phyloP scores from a whole-genome alignment of 2,113 vertebrate species.

The Odocoileus hemionus region DNA sequence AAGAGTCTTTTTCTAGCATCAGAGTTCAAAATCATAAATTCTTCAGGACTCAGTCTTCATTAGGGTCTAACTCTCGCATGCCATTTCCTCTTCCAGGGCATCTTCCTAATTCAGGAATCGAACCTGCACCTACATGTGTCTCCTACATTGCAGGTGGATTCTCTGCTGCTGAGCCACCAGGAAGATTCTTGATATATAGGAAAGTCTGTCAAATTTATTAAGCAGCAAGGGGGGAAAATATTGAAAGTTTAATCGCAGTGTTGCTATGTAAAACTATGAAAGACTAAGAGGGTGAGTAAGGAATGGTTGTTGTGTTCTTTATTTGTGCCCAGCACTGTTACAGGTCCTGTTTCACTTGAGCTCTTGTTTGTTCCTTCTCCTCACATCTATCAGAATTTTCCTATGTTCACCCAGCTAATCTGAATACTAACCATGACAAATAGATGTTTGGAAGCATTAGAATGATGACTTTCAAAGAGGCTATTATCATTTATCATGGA shows the following conservation, averaged over 20 bases:
- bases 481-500: constrained; percentile 70
- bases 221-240: not conserved
- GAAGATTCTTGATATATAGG: not conserved
- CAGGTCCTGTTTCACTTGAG: not conserved
- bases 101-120: not conserved
- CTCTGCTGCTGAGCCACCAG: not conserved
- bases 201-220: constrained; percentile 7
- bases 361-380: not conserved
- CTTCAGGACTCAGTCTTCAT: not conserved
- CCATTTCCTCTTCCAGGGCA: not conserved
- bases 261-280: not conserved
- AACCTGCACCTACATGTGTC: not conserved
- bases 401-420: constrained; percentile 46
- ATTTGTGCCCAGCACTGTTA: not conserved
- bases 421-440: constrained; percentile 65
- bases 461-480: constrained; percentile 65
- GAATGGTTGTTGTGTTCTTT: not conserved
- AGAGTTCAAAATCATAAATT: not conserved
- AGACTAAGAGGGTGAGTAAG: not conserved
- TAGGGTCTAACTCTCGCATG: not conserved
- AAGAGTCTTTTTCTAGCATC: not conserved
- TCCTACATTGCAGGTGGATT: not conserved
- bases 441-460: constrained; percentile 62
- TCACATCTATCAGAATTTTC: not conserved
- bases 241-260: not conserved